Percentiles rank a stretch among this genome's conserved stretches.
Conservation (phyloP, 2,888 invertebrate genomes). For the Sipunculus nudus region DNA sequence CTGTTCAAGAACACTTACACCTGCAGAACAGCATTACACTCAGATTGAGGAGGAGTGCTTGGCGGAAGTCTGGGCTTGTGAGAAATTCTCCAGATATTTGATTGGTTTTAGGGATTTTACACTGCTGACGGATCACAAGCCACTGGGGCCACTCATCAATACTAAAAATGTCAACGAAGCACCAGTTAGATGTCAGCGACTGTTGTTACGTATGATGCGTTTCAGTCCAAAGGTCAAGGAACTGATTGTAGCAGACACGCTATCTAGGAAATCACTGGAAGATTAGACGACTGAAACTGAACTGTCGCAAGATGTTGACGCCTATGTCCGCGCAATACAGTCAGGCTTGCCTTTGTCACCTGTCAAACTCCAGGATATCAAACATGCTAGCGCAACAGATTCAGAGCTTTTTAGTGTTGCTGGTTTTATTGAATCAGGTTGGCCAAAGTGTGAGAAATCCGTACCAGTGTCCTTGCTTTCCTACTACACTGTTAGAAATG, state of each 20-base stretch:
- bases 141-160: conserved; percentile 38
- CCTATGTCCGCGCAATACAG: conserved; percentile 12
- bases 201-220: conserved; percentile 34
- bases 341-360: conserved; percentile 11
- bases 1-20: conserved; percentile 39
- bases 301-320: conserved; percentile 19
- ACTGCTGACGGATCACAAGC: conserved; percentile 42
- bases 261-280: conserved; percentile 28
- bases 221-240: conserved; percentile 30
- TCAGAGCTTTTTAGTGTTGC: conserved; percentile 9
- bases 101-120: conserved; percentile 32
- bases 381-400: conserved; percentile 12
- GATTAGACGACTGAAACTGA: background rate
- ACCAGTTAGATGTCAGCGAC: conserved; percentile 36
- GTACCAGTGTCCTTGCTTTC: conserved; percentile 4
- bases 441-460: conserved; percentile 20
- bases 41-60: conserved; percentile 40
- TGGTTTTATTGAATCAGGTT: conserved; percentile 16
- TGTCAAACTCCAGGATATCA: conserved; percentile 15
- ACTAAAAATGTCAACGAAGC: conserved; percentile 28
- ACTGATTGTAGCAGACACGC: conserved; percentile 34
- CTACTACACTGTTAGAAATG: conserved; percentile 17
- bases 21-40: conserved; percentile 31
- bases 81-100: conserved; percentile 29
- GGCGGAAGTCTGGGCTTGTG: conserved; percentile 36